Conservation (phyloP, 2,888 invertebrate species). For the Caenorhabditis drosophilae region DNA sequence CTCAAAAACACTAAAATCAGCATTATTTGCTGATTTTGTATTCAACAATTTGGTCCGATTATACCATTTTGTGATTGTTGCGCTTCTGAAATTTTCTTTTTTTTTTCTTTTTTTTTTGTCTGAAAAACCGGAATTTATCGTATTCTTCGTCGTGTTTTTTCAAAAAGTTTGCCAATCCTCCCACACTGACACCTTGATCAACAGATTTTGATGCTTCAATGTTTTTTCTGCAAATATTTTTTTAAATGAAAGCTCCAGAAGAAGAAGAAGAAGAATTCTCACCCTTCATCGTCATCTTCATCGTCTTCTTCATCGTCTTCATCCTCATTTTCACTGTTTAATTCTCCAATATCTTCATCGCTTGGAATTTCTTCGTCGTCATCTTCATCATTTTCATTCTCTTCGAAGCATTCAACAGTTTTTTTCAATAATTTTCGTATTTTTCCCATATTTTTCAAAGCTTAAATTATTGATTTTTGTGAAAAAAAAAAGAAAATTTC, state of each 20-base stretch:
- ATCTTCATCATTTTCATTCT: slow-evolving; percentile 4
- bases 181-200: slow-evolving; percentile 9
- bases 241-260: not conserved
- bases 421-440: slow-evolving; percentile 29
- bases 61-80: slow-evolving; percentile 90
- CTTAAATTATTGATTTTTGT: too few relatives aligned
- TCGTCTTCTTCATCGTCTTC: slow-evolving; percentile 16
- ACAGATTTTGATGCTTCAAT: slow-evolving; percentile 1
- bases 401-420: slow-evolving; percentile 15
- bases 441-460: slow-evolving; percentile 40
- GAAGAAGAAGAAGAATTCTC: too few relatives aligned
- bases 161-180: slow-evolving; percentile 1
- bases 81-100: slow-evolving; percentile 75
- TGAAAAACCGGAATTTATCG: slow-evolving; percentile 41
- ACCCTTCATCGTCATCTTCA: slow-evolving; percentile 15
- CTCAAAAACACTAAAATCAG: slow-evolving; percentile 74
- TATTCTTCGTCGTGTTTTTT: slow-evolving; percentile 8
- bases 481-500: too few relatives aligned
- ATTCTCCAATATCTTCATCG: slow-evolving; percentile 48
- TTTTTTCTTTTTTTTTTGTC: too few relatives aligned
- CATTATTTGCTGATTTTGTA: slow-evolving; percentile 72
- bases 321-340: slow-evolving; percentile 23
- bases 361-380: slow-evolving; percentile 57
- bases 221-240: not conserved
- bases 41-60: slow-evolving; percentile 81